Percentiles rank a stretch among this genome's conserved stretches.
Evolutionary conservation across 2,797 vertebrate species (phyloP).

Genomic region (Clarias fuscus): DNA sequence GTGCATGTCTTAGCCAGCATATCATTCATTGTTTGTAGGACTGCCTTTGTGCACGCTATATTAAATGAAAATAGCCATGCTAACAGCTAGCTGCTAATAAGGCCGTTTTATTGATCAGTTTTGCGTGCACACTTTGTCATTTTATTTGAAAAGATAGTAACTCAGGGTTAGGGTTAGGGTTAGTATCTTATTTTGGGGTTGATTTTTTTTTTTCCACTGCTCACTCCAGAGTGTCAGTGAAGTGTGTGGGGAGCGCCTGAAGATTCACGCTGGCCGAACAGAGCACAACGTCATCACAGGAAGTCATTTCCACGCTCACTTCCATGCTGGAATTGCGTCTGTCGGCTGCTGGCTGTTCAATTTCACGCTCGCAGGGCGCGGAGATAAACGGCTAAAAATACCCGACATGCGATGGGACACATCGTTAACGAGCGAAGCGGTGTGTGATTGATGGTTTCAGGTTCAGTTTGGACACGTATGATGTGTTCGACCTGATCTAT

Average conservation of each 20-base stretch:
- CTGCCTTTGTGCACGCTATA: neutral
- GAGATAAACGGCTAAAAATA: slow-evolving; percentile 30
- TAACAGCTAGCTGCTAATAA: neutral
- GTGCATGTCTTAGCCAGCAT: neutral
- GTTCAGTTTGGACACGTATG: neutral
- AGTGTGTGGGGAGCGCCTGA: neutral
- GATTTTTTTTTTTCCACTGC: neutral
- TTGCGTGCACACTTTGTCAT: too few species aligned
- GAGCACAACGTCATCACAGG: neutral
- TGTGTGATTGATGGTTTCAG: slow-evolving; percentile 16
- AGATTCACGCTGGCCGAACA: neutral
- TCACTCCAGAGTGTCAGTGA: neutral
- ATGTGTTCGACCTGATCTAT: neutral
- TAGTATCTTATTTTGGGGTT: too few species aligned
- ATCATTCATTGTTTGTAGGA: neutral
- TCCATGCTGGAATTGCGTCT: slow-evolving; percentile 15
- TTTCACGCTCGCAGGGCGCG: slow-evolving; percentile 16
- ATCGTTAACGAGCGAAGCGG: neutral
- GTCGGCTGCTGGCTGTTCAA: slow-evolving; percentile 27
- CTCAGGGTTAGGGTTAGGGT: neutral
- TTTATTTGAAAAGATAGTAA: neutral
- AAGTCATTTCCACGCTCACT: slow-evolving; percentile 26
- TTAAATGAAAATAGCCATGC: neutral
- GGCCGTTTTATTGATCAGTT: too few species aligned
- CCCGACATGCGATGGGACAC: slow-evolving; percentile 6